Conservation (phyloP, 1,140 invertebrate genomes). For the Andrena cerasifolii region DNA sequence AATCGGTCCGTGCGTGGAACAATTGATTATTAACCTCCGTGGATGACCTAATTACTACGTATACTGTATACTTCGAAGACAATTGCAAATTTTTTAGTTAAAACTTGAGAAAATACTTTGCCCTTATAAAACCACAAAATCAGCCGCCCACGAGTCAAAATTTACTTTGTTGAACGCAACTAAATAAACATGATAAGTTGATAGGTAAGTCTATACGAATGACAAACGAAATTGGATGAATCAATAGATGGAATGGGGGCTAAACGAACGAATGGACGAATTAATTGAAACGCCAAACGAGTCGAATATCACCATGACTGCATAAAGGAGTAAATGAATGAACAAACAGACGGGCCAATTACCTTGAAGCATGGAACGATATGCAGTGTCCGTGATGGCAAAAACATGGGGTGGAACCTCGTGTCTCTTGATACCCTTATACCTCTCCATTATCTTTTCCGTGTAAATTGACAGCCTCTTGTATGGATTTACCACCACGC, state of each 20-base stretch:
- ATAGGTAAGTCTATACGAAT: not conserved
- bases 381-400: constrained; percentile 99
- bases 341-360: constrained; percentile 66
- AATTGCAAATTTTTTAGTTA: too few relatives aligned
- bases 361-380: constrained; percentile 99
- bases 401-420: constrained; percentile 99
- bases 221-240: too few relatives aligned
- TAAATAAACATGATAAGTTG: not conserved
- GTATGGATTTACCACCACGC: constrained; percentile 99
- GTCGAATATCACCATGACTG: not conserved
- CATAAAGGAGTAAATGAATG: not conserved
- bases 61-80: too few relatives aligned
- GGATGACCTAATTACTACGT: too few relatives aligned
- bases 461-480: constrained; percentile 99
- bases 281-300: not conserved
- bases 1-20: too few relatives aligned
- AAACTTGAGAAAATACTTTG: too few relatives aligned
- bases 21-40: too few relatives aligned
- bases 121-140: too few relatives aligned
- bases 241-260: not conserved
- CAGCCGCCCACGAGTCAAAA: too few relatives aligned
- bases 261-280: not conserved
- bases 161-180: too few relatives aligned
- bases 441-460: constrained; percentile 99
- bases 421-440: constrained; percentile 99